phyloP scores from a whole-genome alignment of 1,140 invertebrate genomes.

The Drepana arcuata region DNA sequence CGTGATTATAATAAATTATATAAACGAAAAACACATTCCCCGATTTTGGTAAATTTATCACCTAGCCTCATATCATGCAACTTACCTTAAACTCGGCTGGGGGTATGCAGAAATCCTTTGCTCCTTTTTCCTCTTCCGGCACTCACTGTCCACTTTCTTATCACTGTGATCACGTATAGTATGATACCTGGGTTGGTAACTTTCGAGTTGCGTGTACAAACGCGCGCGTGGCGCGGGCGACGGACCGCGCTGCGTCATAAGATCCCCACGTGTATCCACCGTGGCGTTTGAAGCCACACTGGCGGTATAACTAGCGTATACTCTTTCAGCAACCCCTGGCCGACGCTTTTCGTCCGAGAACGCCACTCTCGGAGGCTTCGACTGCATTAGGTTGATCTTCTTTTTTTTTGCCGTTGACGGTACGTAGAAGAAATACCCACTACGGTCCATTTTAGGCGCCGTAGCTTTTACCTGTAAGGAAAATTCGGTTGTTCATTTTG shows the following conservation, averaged over 20 bases:
- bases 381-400: slow-evolving; percentile 67
- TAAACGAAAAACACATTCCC: no score
- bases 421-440: slow-evolving; percentile 67
- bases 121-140: slow-evolving; percentile 40
- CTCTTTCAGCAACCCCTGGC: slow-evolving; percentile 44
- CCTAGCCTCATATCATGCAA: no score
- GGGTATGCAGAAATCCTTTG: slow-evolving; percentile 34
- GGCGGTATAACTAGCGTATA: slow-evolving; percentile 12
- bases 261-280: slow-evolving; percentile 38
- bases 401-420: slow-evolving; percentile 68
- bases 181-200: slow-evolving; percentile 69
- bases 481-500: no score
- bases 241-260: slow-evolving; percentile 42
- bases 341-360: slow-evolving; percentile 55
- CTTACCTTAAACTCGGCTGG: slow-evolving; percentile 39
- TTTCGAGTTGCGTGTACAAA: slow-evolving; percentile 60
- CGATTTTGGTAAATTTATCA: no score
- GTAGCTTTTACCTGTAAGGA: slow-evolving; percentile 62
- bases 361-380: slow-evolving; percentile 54
- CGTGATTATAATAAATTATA: slow-evolving; percentile 10
- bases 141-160: slow-evolving; percentile 60
- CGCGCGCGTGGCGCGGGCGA: slow-evolving; percentile 52
- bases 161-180: slow-evolving; percentile 65
- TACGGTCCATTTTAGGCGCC: slow-evolving; percentile 65
- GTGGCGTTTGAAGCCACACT: slow-evolving; percentile 41